These are phyloP conservation scores for Nylanderia fulva DNA, from an alignment of 1,140 invertebrate genomes.

Conservation along the genomic window DNA sequence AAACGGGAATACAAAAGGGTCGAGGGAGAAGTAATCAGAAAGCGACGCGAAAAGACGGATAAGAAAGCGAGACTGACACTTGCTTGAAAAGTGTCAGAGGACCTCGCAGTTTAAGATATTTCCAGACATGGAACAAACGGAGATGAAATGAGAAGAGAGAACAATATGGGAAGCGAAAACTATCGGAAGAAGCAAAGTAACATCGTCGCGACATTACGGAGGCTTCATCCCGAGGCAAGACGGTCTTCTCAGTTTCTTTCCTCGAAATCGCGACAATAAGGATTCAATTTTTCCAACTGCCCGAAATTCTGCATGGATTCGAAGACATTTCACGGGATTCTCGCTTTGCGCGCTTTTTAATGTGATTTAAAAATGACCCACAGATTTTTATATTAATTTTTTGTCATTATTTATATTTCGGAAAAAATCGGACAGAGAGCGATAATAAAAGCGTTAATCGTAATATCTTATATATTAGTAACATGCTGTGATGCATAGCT, in stretches of 20 bases:
- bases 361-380: not conserved
- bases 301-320: not conserved
- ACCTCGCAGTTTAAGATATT: constrained; percentile 21
- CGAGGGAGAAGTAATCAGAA: not conserved
- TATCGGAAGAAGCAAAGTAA: constrained; percentile 44
- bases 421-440: too few relatives aligned
- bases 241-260: constrained; percentile 34
- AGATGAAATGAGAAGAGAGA: constrained; percentile 11
- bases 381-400: not conserved
- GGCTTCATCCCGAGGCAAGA: constrained; percentile 26
- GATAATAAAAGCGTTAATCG: not conserved
- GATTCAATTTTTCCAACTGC: constrained; percentile 60
- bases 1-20: not conserved
- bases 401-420: not conserved
- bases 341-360: not conserved
- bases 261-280: constrained; percentile 35
- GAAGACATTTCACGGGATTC: constrained; percentile 14
- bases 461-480: not conserved
- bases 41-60: not conserved
- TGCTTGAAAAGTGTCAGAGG: constrained; percentile 12
- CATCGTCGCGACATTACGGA: constrained; percentile 30
- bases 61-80: not conserved
- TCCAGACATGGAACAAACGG: not conserved
- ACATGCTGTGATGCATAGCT: not conserved
- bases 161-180: constrained; percentile 30